These are phyloP conservation scores for Anableps anableps DNA, from an alignment of 2,797 vertebrate species.

Conservation along the genomic window DNA sequence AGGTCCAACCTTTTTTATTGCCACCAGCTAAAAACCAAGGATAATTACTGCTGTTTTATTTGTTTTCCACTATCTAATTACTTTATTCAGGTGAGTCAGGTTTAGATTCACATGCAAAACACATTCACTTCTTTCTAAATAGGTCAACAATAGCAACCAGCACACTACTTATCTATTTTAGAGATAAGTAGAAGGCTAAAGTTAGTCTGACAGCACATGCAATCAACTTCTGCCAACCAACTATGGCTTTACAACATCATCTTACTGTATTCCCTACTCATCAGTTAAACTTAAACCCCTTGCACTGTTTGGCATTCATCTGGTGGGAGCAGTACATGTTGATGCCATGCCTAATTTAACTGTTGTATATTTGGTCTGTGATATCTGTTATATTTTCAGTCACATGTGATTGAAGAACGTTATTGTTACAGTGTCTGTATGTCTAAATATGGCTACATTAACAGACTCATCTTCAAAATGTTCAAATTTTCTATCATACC, in stretches of 20 bases:
- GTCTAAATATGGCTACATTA: neutral
- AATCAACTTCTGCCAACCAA: neutral
- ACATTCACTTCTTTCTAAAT: neutral
- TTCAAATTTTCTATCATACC: neutral
- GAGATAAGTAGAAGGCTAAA: neutral
- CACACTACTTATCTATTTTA: neutral
- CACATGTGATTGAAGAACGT: neutral
- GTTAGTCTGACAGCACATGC: neutral
- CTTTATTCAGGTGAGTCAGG: neutral
- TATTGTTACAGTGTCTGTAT: neutral
- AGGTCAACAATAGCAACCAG: neutral
- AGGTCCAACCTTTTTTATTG: neutral
- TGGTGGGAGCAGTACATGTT: neutral
- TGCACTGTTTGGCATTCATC: neutral
- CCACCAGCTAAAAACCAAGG: neutral
- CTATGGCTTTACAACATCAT: neutral
- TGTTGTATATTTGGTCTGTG: neutral
- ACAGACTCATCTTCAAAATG: neutral
- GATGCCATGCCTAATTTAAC: neutral
- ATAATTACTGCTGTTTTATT: neutral
- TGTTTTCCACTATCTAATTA: slow-evolving; percentile 4
- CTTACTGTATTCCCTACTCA: neutral
- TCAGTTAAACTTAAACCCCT: neutral
- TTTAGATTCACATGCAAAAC: neutral
- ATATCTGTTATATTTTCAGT: neutral